These are phyloP conservation scores for Saguinus midas DNA, from an alignment of 2,113 vertebrate species.

Conservation along the genomic window DNA sequence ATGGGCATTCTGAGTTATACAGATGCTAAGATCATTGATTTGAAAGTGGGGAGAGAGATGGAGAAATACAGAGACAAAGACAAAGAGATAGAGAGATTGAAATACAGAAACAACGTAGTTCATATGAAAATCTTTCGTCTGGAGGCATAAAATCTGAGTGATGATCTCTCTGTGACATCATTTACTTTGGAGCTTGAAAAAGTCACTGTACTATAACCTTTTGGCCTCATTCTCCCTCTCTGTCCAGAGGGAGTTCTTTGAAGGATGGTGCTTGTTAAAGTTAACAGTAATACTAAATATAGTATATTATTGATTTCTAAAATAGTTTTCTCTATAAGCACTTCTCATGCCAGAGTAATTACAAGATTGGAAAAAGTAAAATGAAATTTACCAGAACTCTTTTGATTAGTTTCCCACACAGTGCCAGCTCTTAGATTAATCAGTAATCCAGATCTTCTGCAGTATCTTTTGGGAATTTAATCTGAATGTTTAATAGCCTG, in stretches of 20 bases:
- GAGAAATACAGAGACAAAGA: background rate
- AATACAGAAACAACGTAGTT: background rate
- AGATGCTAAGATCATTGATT: background rate
- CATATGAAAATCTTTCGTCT: background rate
- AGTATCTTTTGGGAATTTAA: background rate
- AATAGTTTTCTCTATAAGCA: background rate
- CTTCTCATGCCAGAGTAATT: background rate
- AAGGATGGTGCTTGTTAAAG: background rate
- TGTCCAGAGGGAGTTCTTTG: conserved; percentile 8
- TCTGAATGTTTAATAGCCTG: background rate
- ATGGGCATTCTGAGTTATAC: background rate
- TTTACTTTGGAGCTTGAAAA: conserved; percentile 36
- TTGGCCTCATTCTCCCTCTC: conserved; percentile 32
- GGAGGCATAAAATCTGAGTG: background rate
- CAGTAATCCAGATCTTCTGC: background rate
- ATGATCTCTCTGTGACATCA: conserved; percentile 2
- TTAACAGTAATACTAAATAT: conserved; percentile 38
- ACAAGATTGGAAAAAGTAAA: background rate
- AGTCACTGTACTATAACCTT: background rate
- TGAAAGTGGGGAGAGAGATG: background rate
- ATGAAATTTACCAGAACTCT: conserved; percentile 54
- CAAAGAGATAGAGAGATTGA: background rate
- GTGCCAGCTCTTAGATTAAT: conserved; percentile 36
- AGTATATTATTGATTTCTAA: background rate
- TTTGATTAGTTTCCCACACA: conserved; percentile 46